Conservation (phyloP, 2,113 vertebrate genomes). For the Montifringilla adamsi region DNA sequence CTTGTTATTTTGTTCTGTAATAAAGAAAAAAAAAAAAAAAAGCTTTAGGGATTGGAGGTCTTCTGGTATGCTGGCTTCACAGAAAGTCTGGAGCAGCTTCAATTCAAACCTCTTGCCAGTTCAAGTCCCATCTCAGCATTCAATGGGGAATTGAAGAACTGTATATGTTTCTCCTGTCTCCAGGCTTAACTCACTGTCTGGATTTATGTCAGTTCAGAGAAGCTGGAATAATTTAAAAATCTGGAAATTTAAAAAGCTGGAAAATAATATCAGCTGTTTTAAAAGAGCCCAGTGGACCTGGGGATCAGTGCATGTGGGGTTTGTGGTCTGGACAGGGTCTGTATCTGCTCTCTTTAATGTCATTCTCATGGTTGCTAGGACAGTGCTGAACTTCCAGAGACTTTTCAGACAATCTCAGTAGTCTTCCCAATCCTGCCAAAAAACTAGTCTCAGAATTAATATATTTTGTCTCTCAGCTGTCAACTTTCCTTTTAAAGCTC, state of each 20-base stretch:
- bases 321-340: constrained; percentile 50
- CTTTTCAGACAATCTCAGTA: constrained; percentile 44
- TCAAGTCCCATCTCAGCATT: constrained; percentile 17
- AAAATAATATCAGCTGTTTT: constrained; percentile 53
- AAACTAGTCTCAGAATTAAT: constrained; percentile 35
- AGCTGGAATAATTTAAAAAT: constrained; percentile 45
- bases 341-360: constrained; percentile 32
- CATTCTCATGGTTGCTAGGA: constrained; percentile 37
- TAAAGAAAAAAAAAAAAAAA: background rate
- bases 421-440: constrained; percentile 35
- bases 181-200: constrained; percentile 48
- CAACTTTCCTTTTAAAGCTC: background rate
- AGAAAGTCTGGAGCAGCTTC: constrained; percentile 34
- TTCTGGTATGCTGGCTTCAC: constrained; percentile 51
- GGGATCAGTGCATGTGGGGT: background rate
- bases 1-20: constrained; percentile 35
- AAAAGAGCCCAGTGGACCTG: constrained; percentile 28
- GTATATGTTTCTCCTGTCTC: constrained; percentile 47
- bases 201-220: constrained; percentile 56
- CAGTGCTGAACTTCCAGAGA: background rate
- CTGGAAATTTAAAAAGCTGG: constrained; percentile 43
- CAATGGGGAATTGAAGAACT: constrained; percentile 11
- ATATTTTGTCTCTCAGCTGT: constrained; percentile 41
- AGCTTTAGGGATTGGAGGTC: constrained; percentile 31
- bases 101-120: constrained; percentile 26